These are phyloP conservation scores for Gastrophryne carolinensis DNA, from an alignment of 2,797 vertebrate genomes.

Conservation along the genomic window DNA sequence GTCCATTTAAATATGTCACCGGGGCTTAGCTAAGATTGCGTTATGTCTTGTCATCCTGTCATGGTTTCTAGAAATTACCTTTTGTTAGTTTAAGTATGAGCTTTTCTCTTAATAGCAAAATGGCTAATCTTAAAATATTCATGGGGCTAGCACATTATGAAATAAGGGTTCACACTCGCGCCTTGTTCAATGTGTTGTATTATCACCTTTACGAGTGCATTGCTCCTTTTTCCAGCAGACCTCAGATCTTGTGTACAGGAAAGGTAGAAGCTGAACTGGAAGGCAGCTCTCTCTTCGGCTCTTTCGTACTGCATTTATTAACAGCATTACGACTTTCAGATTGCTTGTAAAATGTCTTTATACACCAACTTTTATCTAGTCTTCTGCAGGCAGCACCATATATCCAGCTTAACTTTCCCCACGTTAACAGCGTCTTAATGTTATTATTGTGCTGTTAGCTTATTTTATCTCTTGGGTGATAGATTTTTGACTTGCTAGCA, in stretches of 20 bases:
- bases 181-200: conserved; percentile 44
- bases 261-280: conserved; percentile 33
- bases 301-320: conserved; percentile 48
- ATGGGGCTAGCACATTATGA: conserved; percentile 16
- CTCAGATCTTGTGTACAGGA: conserved; percentile 17
- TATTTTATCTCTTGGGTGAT: conserved; percentile 54
- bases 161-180: conserved; percentile 22
- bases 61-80: background rate
- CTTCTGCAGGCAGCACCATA: background rate
- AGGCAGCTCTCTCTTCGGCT: conserved; percentile 24
- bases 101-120: background rate
- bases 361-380: conserved; percentile 38
- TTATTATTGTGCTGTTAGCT: conserved; percentile 52
- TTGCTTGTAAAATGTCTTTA: conserved; percentile 27
- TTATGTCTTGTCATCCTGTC: no score
- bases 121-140: background rate
- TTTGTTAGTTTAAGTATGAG: background rate
- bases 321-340: conserved; percentile 22
- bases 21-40: no score
- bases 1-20: no score
- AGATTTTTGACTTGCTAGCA: conserved; percentile 56
- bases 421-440: conserved; percentile 56
- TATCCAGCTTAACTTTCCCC: conserved; percentile 24
- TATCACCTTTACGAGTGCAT: conserved; percentile 43
- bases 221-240: conserved; percentile 26